A percentile compares a stretch with the other conserved stretches of the same genome.
Evolutionary conservation across 2,888 invertebrate genomes (phyloP).

Genomic region (Chrysomela aeneicollis): DNA sequence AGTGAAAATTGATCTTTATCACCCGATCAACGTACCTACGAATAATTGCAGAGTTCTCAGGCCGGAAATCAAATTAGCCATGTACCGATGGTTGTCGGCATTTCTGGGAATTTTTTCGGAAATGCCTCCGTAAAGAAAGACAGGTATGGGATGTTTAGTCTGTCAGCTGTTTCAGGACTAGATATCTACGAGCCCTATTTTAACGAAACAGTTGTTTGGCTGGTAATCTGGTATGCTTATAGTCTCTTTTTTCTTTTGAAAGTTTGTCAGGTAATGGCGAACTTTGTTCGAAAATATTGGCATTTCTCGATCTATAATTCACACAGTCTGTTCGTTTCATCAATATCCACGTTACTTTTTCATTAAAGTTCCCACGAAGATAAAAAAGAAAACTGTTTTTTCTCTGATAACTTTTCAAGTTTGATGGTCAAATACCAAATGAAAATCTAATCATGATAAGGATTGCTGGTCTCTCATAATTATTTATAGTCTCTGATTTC

Average conservation of each 20-base stretch:
- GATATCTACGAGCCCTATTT: neutral
- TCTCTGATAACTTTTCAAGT: too few relatives aligned
- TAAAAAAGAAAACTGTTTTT: too few relatives aligned
- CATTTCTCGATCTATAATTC: neutral
- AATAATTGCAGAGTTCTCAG: neutral
- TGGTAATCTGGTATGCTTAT: too few relatives aligned
- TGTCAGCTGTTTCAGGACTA: conserved; percentile 5
- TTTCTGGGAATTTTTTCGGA: neutral
- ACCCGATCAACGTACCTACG: too few relatives aligned
- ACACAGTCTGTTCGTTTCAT: too few relatives aligned
- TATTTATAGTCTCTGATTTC: too few relatives aligned
- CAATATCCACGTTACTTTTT: too few relatives aligned
- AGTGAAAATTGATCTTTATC: too few relatives aligned
- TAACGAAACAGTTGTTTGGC: neutral
- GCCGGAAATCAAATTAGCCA: neutral
- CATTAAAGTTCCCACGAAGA: too few relatives aligned
- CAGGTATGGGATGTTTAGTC: neutral
- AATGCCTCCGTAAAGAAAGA: neutral
- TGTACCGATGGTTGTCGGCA: neutral
- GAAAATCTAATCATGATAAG: too few relatives aligned
- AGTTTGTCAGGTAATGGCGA: neutral
- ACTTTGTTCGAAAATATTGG: neutral
- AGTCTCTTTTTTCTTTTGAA: conserved; percentile 1
- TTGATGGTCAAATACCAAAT: too few relatives aligned
- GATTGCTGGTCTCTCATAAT: too few relatives aligned